Conservation (phyloP, 2,888 invertebrate genomes). For the Lepidochitona cinerea region DNA sequence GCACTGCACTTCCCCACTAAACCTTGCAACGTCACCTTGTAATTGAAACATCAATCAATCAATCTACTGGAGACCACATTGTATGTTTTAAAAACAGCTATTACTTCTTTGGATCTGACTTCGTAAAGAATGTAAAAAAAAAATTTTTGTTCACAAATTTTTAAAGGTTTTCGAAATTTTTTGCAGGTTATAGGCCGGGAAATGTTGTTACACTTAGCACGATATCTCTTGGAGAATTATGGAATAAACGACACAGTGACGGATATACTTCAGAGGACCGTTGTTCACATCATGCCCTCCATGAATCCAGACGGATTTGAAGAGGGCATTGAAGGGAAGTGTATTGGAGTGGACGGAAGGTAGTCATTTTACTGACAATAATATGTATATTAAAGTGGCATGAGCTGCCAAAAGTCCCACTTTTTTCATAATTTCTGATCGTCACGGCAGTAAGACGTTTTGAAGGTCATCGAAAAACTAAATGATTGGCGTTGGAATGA, state of each 20-base stretch:
- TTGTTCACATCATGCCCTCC: constrained; percentile 96
- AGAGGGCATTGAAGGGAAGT: not conserved
- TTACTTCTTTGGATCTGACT: too few relatives aligned
- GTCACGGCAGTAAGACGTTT: too few relatives aligned
- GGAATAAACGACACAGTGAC: constrained; percentile 85
- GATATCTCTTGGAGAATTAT: constrained; percentile 82
- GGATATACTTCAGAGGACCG: constrained; percentile 92
- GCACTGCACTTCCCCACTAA: too few relatives aligned
- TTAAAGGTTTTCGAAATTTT: not conserved
- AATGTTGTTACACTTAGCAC: constrained; percentile 89
- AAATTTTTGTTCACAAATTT: too few relatives aligned
- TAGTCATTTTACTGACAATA: not conserved
- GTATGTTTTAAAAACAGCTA: too few relatives aligned
- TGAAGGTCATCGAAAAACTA: too few relatives aligned
- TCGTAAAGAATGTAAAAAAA: too few relatives aligned
- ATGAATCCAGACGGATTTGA: constrained; percentile 97
- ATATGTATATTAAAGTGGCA: not conserved
- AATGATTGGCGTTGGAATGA: too few relatives aligned
- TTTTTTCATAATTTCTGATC: not conserved
- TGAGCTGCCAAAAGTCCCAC: too few relatives aligned
- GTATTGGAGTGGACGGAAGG: not conserved
- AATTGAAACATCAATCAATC: too few relatives aligned
- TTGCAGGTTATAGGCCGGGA: constrained; percentile 82
- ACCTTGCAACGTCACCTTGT: too few relatives aligned
- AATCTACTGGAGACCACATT: too few relatives aligned